Conservation (phyloP, 2,797 vertebrate species). For the Galaxias olidus region DNA sequence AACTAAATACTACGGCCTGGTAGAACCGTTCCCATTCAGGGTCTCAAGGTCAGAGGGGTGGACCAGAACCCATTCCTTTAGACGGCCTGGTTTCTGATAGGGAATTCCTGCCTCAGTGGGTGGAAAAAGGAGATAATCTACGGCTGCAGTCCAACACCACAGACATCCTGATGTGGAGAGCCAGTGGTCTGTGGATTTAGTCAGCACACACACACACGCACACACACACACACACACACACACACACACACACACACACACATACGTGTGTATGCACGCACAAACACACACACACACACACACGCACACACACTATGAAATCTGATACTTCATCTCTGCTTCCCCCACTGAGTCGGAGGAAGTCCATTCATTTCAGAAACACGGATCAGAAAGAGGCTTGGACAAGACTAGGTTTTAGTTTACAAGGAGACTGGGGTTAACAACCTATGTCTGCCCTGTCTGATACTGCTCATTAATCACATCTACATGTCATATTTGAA, state of each 20-base stretch:
- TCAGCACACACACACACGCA: slow-evolving; percentile 24
- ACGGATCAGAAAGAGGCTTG: slow-evolving; percentile 57
- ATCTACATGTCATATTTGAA: slow-evolving; percentile 47
- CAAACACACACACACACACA: background rate
- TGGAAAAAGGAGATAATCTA: background rate
- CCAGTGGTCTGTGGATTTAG: slow-evolving; percentile 29
- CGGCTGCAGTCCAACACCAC: slow-evolving; percentile 27
- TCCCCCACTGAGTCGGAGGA: background rate
- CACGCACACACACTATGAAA: background rate
- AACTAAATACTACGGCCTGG: background rate
- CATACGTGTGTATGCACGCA: too few relatives aligned
- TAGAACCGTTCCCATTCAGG: too few relatives aligned
- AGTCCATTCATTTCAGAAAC: slow-evolving; percentile 45
- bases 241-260: too few relatives aligned
- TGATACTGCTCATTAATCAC: slow-evolving; percentile 64
- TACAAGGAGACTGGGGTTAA: slow-evolving; percentile 57
- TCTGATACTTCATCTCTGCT: background rate
- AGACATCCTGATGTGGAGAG: slow-evolving; percentile 34
- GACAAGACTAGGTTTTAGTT: slow-evolving; percentile 57
- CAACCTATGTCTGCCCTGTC: slow-evolving; percentile 48
- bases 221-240: background rate
- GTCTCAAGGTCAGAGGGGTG: slow-evolving; percentile 6
- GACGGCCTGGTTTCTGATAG: slow-evolving; percentile 11
- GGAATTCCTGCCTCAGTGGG: background rate
- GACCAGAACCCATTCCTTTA: slow-evolving; percentile 4